Base-by-base conservation (phyloP, 2,797 vertebrate genomes). In the Dicrostonyx torquatus region DNA sequence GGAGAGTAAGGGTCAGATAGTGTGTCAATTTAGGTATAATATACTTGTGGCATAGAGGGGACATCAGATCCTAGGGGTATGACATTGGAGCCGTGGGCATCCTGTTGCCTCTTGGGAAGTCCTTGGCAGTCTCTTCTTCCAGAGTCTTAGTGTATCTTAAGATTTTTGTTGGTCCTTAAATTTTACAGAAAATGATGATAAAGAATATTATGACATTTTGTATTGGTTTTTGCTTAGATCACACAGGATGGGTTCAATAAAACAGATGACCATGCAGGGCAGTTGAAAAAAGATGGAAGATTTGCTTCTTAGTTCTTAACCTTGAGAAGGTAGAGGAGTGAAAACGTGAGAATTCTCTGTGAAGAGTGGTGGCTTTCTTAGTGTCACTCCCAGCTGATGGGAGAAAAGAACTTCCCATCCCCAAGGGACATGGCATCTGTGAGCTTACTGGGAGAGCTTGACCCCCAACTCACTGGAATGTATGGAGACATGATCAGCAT, bases 181-280 rank as follows among this genome's bases (percentile, higher is more conserved):
- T 79, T 72, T 37, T 4, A 29, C 29, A 8, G 45, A 83, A 83
- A 64, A 20, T 20, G 5, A 82, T 11, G 9, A 37, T n/a, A 72
- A 4, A 77, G 53, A 24, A 87, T 70, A 4, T 29, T 70, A 95
- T 77, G 43, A 93, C 29, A 86, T 87, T 87, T 10, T 68, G 14
- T 72, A 31, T 84, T 40, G 4, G 24, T 75, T 89, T 93, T 50
- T 92, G 55, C 45, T 4, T 7, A 68, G 24, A 53, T 48, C 70
- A 29, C 62, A n/a, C 15, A 72, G 29, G 26, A 55, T 66, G 78
- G 31, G 5, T 24, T 4, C 53, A 31, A 45, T 64, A 68, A 45
- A 91, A 58, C 1, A 72, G 40, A 55, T 26, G 10, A 5, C n/a
- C 13, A 4, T 5, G 4, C 7, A 62, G 18, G 18, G 45, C 18